A percentile compares a stretch with the other conserved stretches of the same genome.
Evolutionary conservation across 2,888 invertebrate genomes (phyloP).

Genomic region (Anthophora plumipes): DNA sequence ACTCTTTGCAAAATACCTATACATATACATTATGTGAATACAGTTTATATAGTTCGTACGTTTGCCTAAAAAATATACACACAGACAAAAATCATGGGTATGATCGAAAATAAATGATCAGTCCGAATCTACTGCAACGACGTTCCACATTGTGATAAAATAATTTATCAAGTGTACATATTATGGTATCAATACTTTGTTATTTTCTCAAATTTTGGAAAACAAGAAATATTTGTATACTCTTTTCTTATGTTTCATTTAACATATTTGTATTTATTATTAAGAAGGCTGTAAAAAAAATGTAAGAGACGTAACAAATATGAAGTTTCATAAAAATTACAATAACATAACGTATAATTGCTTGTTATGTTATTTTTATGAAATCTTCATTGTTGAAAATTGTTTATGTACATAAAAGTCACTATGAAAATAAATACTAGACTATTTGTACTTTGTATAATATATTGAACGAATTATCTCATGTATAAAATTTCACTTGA

Average conservation of each 20-base stretch:
- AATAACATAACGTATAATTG: slow-evolving; percentile 4
- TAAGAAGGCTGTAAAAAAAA: slow-evolving; percentile 48
- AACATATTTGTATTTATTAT: slow-evolving; percentile 44
- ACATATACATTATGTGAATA: slow-evolving; percentile 32
- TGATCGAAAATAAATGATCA: slow-evolving; percentile 24
- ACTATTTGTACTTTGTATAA: slow-evolving; percentile 62
- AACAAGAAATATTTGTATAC: slow-evolving; percentile 39
- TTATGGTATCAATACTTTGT: slow-evolving; percentile 41
- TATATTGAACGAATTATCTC: slow-evolving; percentile 49
- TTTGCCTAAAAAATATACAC: slow-evolving; percentile 49
- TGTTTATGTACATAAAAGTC: slow-evolving; percentile 62
- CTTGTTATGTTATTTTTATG: slow-evolving; percentile 52
- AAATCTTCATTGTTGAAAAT: slow-evolving; percentile 51
- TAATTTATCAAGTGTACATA: slow-evolving; percentile 64
- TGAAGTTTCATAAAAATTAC: slow-evolving; percentile 47
- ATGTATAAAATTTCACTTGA: slow-evolving; percentile 30
- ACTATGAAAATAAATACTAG: slow-evolving; percentile 53
- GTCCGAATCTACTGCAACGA: slow-evolving; percentile 34
- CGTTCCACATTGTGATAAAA: slow-evolving; percentile 62
- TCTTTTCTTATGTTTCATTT: slow-evolving; percentile 46
- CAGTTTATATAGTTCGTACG: slow-evolving; percentile 54
- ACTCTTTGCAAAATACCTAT: slow-evolving; percentile 35
- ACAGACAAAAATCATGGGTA: slow-evolving; percentile 34
- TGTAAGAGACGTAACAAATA: slow-evolving; percentile 58
- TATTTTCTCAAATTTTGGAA: slow-evolving; percentile 42